These are phyloP conservation scores for Thaleichthys pacificus DNA, from an alignment of 2,797 vertebrate genomes.

Conservation along the genomic window DNA sequence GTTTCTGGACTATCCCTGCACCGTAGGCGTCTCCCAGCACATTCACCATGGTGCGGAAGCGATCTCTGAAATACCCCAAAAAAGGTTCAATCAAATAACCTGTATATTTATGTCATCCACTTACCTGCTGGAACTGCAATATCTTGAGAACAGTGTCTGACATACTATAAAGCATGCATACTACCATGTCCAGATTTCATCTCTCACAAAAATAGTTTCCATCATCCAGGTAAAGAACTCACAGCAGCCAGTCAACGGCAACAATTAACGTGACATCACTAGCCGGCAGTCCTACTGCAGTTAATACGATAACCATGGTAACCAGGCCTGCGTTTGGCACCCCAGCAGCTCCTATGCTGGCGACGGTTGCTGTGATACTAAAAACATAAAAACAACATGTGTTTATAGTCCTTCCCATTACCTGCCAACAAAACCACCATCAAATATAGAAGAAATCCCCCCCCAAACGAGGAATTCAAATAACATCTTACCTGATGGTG, in stretches of 20 bases:
- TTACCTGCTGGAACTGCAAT: neutral
- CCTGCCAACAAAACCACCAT: neutral
- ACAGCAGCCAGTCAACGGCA: constrained; percentile 99
- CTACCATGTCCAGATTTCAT: neutral
- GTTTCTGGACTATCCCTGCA: constrained; percentile 91
- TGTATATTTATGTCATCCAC: neutral
- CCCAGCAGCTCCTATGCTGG: constrained; percentile 94
- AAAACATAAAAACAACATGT: constrained; percentile 42
- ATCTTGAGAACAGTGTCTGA: constrained; percentile 9
- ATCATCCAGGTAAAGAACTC: constrained; percentile 66
- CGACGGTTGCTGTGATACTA: constrained; percentile 93
- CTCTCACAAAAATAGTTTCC: neutral
- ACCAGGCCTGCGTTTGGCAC: constrained; percentile 96
- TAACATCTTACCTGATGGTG: constrained; percentile 85
- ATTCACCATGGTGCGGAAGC: constrained; percentile 97
- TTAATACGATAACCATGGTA: constrained; percentile 98
- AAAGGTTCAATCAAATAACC: neutral
- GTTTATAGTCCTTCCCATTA: neutral
- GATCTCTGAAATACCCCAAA: constrained; percentile 79
- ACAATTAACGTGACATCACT: constrained; percentile 94
- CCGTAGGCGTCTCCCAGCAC: constrained; percentile 95
- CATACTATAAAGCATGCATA: constrained; percentile 4
- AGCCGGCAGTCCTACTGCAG: constrained; percentile 91
- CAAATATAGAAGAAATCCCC: neutral
- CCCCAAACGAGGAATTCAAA: neutral